Evolutionary conservation across 2,797 vertebrate genomes (phyloP).

Genomic region (Xiphorhynchus erythropygius): DNA sequence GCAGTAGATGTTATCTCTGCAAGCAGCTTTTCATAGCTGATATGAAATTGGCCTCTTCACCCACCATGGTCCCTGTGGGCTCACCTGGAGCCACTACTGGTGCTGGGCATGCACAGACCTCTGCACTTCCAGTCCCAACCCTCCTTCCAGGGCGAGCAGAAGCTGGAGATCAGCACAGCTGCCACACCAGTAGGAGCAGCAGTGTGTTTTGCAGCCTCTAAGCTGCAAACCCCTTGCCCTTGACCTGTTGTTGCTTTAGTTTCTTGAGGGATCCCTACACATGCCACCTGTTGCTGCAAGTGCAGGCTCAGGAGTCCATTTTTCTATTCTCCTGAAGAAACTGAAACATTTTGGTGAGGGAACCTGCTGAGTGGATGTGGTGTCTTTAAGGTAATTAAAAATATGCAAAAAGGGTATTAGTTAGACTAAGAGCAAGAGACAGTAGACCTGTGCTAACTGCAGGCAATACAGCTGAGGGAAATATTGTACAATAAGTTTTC

Average conservation of each 20-base stretch:
- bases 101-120: fast-evolving
- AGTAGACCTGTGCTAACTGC: neutral
- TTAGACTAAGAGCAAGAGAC: neutral
- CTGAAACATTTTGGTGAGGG: neutral
- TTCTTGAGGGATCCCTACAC: neutral
- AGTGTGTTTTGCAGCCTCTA: neutral
- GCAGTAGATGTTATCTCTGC: neutral
- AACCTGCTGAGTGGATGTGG: neutral
- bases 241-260: neutral
- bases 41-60: fast-evolving
- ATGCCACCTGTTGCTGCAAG: neutral
- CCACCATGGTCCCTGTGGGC: fast-evolving
- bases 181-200: neutral
- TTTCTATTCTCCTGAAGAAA: neutral
- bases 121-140: neutral
- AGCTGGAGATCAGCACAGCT: neutral
- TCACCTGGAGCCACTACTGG: neutral
- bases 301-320: neutral
- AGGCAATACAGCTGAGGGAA: neutral
- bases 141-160: neutral
- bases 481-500: neutral
- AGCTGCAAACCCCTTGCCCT: neutral
- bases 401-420: neutral
- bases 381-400: neutral
- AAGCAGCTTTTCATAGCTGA: neutral